phyloP scores from a whole-genome alignment of 2,888 invertebrate species.

The Parnassius mnemosyne region DNA sequence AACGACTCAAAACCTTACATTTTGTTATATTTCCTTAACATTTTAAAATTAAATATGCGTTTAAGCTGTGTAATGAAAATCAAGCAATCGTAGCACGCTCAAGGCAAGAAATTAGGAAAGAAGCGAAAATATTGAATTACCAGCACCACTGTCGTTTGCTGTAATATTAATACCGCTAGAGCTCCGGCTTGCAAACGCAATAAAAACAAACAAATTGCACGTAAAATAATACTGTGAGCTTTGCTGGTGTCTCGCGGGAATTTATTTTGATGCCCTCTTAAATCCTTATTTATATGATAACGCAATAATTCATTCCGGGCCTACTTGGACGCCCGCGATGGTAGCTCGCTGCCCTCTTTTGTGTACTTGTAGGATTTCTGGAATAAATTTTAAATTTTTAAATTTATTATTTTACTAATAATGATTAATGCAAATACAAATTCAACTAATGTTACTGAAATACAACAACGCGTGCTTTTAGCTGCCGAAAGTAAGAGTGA shows the following conservation, averaged over 20 bases:
- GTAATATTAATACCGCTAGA: slow-evolving; percentile 44
- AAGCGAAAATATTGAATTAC: slow-evolving; percentile 38
- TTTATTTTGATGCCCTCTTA: slow-evolving; percentile 63
- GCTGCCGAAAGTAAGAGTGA: no score
- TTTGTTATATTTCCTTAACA: no score
- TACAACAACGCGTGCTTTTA: no score
- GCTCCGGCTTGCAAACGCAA: slow-evolving; percentile 43
- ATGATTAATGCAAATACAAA: no score
- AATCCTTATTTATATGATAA: slow-evolving; percentile 77
- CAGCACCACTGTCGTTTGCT: slow-evolving; percentile 30
- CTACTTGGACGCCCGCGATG: slow-evolving; percentile 32
- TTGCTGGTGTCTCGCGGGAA: slow-evolving; percentile 46
- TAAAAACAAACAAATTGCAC: slow-evolving; percentile 73
- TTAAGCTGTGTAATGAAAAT: no score
- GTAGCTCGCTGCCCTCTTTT: neutral
- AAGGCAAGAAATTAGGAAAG: slow-evolving; percentile 4
- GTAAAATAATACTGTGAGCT: slow-evolving; percentile 63
- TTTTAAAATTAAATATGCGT: no score
- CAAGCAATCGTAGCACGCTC: slow-evolving; percentile 5
- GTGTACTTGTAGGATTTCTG: neutral
- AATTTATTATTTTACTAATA: neutral
- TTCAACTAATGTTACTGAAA: no score
- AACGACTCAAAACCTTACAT: no score
- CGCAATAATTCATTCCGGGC: slow-evolving; percentile 59
- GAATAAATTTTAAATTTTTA: neutral